Base-by-base conservation (phyloP, 1,140 invertebrate species). In the Asbolus verrucosus region DNA sequence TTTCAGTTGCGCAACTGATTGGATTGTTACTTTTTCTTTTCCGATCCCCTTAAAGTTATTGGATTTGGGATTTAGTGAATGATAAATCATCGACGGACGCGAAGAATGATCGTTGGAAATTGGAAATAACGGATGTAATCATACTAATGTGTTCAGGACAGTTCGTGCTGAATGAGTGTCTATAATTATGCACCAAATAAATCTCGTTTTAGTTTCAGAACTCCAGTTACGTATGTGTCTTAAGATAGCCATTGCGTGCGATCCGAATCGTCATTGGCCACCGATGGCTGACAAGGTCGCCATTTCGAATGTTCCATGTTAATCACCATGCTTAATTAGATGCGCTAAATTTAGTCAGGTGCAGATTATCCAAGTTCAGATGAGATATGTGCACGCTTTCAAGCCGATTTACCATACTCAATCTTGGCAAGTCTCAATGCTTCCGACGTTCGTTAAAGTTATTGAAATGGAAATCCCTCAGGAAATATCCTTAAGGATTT, bases 311-410 rank as follows among this genome's bases (percentile, higher is more conserved):
- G 50, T 59, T 59, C 50, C 50, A 59, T 14, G 19, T 59, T 59
- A 59, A 59, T 59, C 50, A 18, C 50, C 50, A 59, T 59, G 19
- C 3, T 59, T 59, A 59, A 59, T 59, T 59, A 59, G 50, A 13
- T 14, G 19, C 27, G 50, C 50, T 59, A 59, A 59, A 59, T 59
- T 59, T 59, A 59, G 27, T 11, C 18, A 59, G 50, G 1, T 21
- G 18, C 14, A 59, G 50, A 19, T 59, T 59, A 18, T 19, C 50
- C 50, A 59, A 59, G 50, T 59, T 59, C 50, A 59, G 27, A 59
- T 59, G 2, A 16, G 19, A 50, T 24, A 16, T 36, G 11, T 36
- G 33, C 6, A 36, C 33, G 33, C n/a, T 11, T 36, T n/a, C 5
- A 36, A 36, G 11, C 33, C 33, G 6, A 36, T 11, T 11, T 11